Evolutionary conservation across 2,797 vertebrate species (phyloP), one percentile per base, ranked within the genome.

Genomic region (Tadarida brasiliensis): DNA sequence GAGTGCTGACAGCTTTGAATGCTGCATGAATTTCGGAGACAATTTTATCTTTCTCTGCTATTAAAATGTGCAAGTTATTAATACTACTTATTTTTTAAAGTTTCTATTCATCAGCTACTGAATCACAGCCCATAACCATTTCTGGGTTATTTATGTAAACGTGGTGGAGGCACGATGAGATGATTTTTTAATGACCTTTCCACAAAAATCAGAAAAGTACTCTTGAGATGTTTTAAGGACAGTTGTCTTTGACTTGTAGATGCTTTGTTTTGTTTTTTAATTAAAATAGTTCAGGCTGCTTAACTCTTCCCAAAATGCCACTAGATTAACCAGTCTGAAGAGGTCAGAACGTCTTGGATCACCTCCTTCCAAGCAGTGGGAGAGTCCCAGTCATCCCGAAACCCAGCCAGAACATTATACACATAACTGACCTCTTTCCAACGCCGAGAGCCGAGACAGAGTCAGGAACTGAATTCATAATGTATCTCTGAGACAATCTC

Each of bases 11-110:
- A 97, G 91, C 95, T 98, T 85, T 91, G 94, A 96, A 96, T 91
- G 91, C 68, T 88, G 78, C 94, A 95, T 98, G 96, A 68, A 90
- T 84, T 91, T 84, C 91, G 83, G 49, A 93, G 61, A 97, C 95
- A 97, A n/a, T 96, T 97, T 97, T 91, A 96, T 92, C 96, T 96
- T 96, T 97, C 82, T 94, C 78, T 94, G 65, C 74, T 95, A 73
- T 96, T 98, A 97, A 96, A 97, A 96, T 97, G 90, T 96, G 84
- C 84, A 90, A 85, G 78, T 91, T 97, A 94, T 96, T 93, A 96
- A 94, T 97, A 82, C 44, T 93, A 28, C 96, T 94, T 35, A 16
- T 82, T 96, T 97, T 82, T 94, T 33, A 20, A 94, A 74, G 63
- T 97, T 68, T 92, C 97, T 97, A 95, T 91, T 95, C 96, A 94